These are phyloP conservation scores for Melanaphis sacchari DNA, from an alignment of 1,140 invertebrate genomes.

Conservation along the genomic window DNA sequence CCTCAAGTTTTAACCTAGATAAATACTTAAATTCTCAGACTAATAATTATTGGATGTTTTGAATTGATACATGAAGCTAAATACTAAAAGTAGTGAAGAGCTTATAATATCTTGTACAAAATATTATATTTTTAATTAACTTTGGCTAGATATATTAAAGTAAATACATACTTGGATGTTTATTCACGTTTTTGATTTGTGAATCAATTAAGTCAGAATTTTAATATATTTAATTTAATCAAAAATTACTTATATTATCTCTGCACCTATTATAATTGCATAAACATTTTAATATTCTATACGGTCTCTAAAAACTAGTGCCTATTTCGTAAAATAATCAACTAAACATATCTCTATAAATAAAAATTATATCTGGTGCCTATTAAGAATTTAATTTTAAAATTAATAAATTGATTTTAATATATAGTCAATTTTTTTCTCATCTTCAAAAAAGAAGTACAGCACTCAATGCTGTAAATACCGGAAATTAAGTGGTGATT, in stretches of 20 bases:
- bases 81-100: neutral
- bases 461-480: neutral
- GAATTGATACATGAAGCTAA: neutral
- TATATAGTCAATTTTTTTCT: no score
- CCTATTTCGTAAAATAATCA: no score
- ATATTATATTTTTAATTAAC: neutral
- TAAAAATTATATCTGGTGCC: no score
- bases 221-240: neutral
- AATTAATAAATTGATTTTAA: no score
- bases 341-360: no score
- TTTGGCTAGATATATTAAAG: neutral
- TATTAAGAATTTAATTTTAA: no score
- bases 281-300: no score
- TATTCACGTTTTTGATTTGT: neutral
- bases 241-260: neutral
- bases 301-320: no score
- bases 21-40: slow-evolving; percentile 17
- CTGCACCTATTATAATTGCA: no score
- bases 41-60: slow-evolving; percentile 23
- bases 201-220: neutral
- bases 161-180: neutral
- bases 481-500: no score
- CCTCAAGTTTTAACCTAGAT: slow-evolving; percentile 39
- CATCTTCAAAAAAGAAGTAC: no score
- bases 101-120: neutral